A percentile compares a stretch with the other conserved stretches of the same genome.
Evolutionary conservation across 2,888 invertebrate genomes (phyloP).

Genomic region (Myathropa florea): DNA sequence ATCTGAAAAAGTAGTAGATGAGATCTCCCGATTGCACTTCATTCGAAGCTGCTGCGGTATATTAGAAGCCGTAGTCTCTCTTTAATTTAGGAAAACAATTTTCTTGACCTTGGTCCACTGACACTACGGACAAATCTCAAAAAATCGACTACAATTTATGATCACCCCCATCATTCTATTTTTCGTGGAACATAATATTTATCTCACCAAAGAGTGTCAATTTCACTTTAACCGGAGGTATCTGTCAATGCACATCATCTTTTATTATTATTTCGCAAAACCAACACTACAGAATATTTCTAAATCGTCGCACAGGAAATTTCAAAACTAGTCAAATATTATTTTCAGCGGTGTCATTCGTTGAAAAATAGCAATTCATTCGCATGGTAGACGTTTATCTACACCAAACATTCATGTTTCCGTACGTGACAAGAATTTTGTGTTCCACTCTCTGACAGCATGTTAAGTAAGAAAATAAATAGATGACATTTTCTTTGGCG

Average conservation of each 20-base stretch:
- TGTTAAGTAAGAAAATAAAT: slow-evolving; percentile 41
- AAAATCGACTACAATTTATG: too few relatives aligned
- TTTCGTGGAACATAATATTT: too few relatives aligned
- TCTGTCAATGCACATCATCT: neutral
- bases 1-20: too few relatives aligned
- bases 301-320: slow-evolving; percentile 22
- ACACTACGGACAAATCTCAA: too few relatives aligned
- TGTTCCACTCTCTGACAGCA: neutral
- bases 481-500: slow-evolving; percentile 19
- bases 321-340: slow-evolving; percentile 1
- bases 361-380: neutral
- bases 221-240: neutral
- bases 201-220: neutral
- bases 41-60: too few relatives aligned
- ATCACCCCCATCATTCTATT: too few relatives aligned
- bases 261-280: neutral
- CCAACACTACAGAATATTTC: slow-evolving; percentile 13
- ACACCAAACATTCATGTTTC: slow-evolving; percentile 10
- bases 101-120: too few relatives aligned
- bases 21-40: too few relatives aligned
- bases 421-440: neutral
- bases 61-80: too few relatives aligned
- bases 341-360: slow-evolving; percentile 13
- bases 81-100: too few relatives aligned
- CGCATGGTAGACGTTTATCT: slow-evolving; percentile 2